Evolutionary conservation across 2,888 invertebrate genomes (phyloP).

Genomic region (Syrphus vitripennis): DNA sequence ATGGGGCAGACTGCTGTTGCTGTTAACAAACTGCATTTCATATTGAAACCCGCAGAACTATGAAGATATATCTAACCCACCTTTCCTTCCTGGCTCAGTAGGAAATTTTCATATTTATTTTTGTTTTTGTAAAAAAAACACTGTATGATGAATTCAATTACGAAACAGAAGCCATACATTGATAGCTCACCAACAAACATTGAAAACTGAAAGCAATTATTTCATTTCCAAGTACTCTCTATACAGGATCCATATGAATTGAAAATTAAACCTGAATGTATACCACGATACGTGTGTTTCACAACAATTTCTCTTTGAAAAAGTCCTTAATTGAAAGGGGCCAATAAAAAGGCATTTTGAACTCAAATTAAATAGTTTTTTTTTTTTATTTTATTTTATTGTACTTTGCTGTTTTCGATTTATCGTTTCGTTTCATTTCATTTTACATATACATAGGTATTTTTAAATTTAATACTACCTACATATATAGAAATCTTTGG

Average conservation of each 20-base stretch:
- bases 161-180: background rate
- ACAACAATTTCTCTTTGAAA: background rate
- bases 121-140: background rate
- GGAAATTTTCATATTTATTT: no score
- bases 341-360: slow-evolving; percentile 34
- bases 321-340: slow-evolving; percentile 37
- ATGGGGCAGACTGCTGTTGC: no score
- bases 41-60: no score
- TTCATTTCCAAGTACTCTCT: background rate
- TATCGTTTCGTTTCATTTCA: background rate
- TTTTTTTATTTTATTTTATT: no score
- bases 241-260: background rate
- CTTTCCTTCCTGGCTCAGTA: no score
- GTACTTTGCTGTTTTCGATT: slow-evolving; percentile 25
- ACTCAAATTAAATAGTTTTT: slow-evolving; percentile 45
- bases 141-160: background rate
- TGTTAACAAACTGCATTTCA: no score
- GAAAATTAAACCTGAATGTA: background rate
- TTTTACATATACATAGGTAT: background rate
- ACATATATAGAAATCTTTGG: no score
- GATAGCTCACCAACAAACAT: background rate
- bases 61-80: no score
- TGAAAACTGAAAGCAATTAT: slow-evolving; percentile 8
- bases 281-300: background rate
- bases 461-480: background rate